Base-by-base conservation (phyloP, 2,113 vertebrate genomes). In the Ia io region DNA sequence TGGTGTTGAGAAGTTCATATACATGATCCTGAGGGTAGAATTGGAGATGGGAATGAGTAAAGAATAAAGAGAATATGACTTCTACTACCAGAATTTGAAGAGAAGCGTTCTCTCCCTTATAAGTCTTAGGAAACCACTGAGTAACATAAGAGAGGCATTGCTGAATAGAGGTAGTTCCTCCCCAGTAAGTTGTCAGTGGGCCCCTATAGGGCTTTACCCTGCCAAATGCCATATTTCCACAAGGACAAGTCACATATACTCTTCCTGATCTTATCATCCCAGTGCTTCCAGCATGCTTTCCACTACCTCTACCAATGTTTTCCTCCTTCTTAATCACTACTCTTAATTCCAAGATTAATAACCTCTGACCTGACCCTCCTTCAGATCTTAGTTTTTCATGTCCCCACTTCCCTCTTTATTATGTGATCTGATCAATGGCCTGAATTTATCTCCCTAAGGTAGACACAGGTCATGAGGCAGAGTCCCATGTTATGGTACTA, bases 1-100 rank as follows among this genome's bases (percentile, higher is more conserved):
- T 99, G 94, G 99, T 98, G 98, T 99, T 99, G 92, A 99, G 98
- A 96, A 99, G 95, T 98, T 99, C 99, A 79, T 99, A 99, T 18
- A 99, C 99, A 14, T 99, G 99, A 94, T 99, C 99, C 99, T 99
- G 96, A 61, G 77, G 76, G 37, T 28, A 7, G 40, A 95, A 96
- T 40, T 53, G 9, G 76, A 95, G 6, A 86, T 37, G 32, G 92
- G 3, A 85, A 5, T 94, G 28, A 96, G 53, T 63, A 63, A 85
- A 82, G 16, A 73, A 59, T 70, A 69, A 76, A 95, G 44, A 96
- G 83, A 91, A 93, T 35, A 49, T 82, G 37, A 89, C 17, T 70
- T 6, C 5, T 63, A 13, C 76, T 73, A 91, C 28, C 12, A 42
- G 80, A 86, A 89, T 49, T 61, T 59, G 59, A 85, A 42, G 53